Evolutionary conservation across 2,113 vertebrate genomes (phyloP), one percentile per base, ranked within the genome.

Genomic region (Sceloporus undulatus): DNA sequence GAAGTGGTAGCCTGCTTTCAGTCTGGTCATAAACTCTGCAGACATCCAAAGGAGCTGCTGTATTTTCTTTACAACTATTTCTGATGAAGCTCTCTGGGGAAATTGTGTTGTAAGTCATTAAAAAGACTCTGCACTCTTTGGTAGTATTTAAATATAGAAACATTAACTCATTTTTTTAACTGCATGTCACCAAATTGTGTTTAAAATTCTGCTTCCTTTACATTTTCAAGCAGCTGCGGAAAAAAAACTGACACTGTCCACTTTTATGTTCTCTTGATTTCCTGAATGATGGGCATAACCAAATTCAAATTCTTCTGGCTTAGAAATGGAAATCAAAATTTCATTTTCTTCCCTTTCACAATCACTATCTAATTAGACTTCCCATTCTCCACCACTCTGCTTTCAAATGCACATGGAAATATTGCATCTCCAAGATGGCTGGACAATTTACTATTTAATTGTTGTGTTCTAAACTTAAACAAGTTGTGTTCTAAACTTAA

Each of bases 361-460:
- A 83, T 93, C 90, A 94, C 48, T 92, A 92, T 86, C 91, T 90
- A 92, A 94, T 94, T 89, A 87, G 14, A 48, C 91, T 77, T 21
- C 19, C 89, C 85, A 48, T 86, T 91, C 10, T 80, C n/a, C 8
- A 8, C 65, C 21, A 1, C 91, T 84, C 76, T 29, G 87, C 25
- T 79, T 91, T 89, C 62, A 87, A 88, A 68, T 74, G 38, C 66
- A 13, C 52, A 71, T 88, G 78, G 90, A 91, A 79, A 94, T 66
- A 73, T 27, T 91, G 85, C 42, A 0, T 85, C 65, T 90, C 54
- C 84, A 62, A 92, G 85, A 76, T 68, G 79, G 70, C 59, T 82
- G 91, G 78, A 81, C 91, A 90, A 88, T 93, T 94, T 94, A 82
- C 89, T 93, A 87, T 94, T 93, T 94, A 89, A 88, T 92, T 90